These are phyloP conservation scores for Lasioglossum figueresi DNA, from an alignment of 2,888 invertebrate genomes.

Conservation along the genomic window DNA sequence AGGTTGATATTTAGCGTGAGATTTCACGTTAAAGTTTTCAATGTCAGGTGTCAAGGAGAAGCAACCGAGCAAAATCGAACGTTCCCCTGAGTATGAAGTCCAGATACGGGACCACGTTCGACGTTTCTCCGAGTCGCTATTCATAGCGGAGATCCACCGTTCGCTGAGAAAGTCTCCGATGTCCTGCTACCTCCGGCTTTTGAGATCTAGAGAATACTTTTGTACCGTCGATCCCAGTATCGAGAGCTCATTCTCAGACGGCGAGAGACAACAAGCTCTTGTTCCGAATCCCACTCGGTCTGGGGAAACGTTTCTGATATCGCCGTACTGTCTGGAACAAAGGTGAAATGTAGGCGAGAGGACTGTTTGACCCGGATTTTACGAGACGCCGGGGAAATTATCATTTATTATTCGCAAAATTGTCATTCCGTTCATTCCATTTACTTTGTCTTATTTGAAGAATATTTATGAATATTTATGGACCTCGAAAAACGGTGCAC, in stretches of 20 bases:
- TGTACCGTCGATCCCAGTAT: neutral
- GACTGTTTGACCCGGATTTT: neutral
- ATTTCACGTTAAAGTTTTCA: neutral
- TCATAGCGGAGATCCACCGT: neutral
- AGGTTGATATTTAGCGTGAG: too few species aligned
- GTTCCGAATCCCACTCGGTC: neutral
- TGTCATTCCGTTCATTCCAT: neutral
- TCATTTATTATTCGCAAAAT: neutral
- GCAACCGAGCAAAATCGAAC: neutral
- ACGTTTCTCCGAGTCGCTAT: neutral
- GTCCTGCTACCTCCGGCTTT: neutral
- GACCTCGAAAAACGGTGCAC: neutral
- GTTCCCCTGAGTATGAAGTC: neutral
- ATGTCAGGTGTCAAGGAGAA: neutral
- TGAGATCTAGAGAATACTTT: neutral
- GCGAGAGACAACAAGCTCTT: neutral
- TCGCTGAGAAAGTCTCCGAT: neutral
- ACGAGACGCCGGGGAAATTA: neutral
- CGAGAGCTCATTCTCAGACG: neutral
- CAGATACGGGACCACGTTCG: neutral
- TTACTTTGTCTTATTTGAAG: too few species aligned
- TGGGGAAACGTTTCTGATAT: neutral
- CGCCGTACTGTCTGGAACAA: neutral
- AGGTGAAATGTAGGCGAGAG: neutral
- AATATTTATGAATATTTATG: too few species aligned